Evolutionary conservation across 1,140 invertebrate genomes (phyloP).

Genomic region (Papilio polyxenes): DNA sequence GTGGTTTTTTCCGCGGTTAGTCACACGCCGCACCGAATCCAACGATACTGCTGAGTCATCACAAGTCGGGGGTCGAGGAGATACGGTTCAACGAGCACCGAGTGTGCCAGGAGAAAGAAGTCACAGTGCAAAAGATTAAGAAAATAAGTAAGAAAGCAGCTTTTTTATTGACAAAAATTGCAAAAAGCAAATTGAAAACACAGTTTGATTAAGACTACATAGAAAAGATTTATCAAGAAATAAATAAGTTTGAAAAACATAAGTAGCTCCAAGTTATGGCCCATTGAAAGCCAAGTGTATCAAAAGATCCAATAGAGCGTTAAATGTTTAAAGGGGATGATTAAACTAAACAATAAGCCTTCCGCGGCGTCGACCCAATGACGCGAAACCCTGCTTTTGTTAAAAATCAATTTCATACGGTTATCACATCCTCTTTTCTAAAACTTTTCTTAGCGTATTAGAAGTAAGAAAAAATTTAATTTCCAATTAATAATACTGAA

Average conservation of each 20-base stretch:
- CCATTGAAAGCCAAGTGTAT: slow-evolving; percentile 52
- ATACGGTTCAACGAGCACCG: slow-evolving; percentile 44
- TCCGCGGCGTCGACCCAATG: slow-evolving; percentile 7
- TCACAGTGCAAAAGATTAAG: neutral
- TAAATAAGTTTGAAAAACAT: slow-evolving; percentile 42
- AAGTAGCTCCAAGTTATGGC: slow-evolving; percentile 44
- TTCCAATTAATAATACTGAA: neutral
- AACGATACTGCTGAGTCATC: slow-evolving; percentile 66
- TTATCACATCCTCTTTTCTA: neutral
- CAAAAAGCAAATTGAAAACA: neutral
- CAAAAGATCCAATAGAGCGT: slow-evolving; percentile 53
- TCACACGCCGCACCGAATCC: slow-evolving; percentile 59
- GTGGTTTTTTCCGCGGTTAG: slow-evolving; percentile 58
- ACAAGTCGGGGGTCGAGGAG: slow-evolving; percentile 53
- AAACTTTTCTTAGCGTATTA: neutral
- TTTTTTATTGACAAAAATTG: neutral
- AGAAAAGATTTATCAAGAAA: neutral
- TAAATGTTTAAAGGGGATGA: slow-evolving; percentile 52
- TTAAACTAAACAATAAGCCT: slow-evolving; percentile 28
- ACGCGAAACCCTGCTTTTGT: neutral
- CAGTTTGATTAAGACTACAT: neutral
- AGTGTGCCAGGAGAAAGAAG: slow-evolving; percentile 18
- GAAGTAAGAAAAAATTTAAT: neutral
- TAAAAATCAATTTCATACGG: slow-evolving; percentile 12
- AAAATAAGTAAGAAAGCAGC: neutral